phyloP scores from a whole-genome alignment of 35 echinoderm and acorn worm genomes.

The Chiridota heheva region DNA sequence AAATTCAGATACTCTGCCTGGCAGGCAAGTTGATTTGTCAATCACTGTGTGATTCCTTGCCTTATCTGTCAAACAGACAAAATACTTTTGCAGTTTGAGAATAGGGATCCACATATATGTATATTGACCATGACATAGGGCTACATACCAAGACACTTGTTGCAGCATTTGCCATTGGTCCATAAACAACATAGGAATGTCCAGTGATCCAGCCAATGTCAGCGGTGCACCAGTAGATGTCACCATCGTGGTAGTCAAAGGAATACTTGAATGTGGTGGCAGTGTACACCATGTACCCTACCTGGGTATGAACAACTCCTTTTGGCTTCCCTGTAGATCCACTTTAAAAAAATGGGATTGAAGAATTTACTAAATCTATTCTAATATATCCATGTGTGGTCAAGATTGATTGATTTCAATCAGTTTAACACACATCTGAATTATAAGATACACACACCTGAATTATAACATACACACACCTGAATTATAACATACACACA shows the following conservation, averaged over 20 bases:
- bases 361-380: too few species aligned
- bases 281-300: slow-evolving; percentile 89
- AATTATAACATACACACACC: too few species aligned
- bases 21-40: too few species aligned
- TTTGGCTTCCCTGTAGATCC: slow-evolving; percentile 95
- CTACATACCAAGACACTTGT: slow-evolving; percentile 97
- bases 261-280: slow-evolving; percentile 98
- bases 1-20: too few species aligned
- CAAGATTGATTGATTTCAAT: neutral
- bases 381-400: neutral
- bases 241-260: slow-evolving; percentile 80
- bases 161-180: slow-evolving; percentile 94
- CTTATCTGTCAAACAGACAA: too few species aligned
- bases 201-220: slow-evolving; percentile 99
- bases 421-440: too few species aligned
- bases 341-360: slow-evolving; percentile 22
- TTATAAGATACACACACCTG: neutral
- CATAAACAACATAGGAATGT: slow-evolving; percentile 86
- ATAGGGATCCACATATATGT: too few species aligned
- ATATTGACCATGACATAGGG: too few species aligned
- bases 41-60: too few species aligned
- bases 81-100: too few species aligned
- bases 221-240: slow-evolving; percentile 97
- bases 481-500: too few species aligned
- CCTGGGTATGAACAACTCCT: slow-evolving; percentile 84